These are phyloP conservation scores for Bungarus multicinctus DNA, from an alignment of 2,113 vertebrate genomes.

Conservation along the genomic window DNA sequence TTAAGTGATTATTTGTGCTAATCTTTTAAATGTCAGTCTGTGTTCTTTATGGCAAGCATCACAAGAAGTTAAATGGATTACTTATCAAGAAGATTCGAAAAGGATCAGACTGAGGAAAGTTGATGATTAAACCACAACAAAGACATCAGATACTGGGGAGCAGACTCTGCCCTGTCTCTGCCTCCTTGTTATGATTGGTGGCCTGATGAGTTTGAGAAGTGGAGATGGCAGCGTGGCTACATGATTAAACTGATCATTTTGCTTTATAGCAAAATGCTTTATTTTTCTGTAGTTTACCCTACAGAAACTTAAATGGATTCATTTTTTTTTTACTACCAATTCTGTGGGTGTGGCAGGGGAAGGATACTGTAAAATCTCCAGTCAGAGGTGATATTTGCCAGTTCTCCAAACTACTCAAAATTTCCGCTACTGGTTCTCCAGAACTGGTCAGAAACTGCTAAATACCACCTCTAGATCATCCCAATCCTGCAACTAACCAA, in stretches of 20 bases:
- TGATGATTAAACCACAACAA: not conserved
- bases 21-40: not conserved
- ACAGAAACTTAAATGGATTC: not conserved
- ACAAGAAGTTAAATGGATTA: fast-evolving
- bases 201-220: not conserved
- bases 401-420: too few species aligned
- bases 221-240: not conserved
- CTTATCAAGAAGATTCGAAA: not conserved
- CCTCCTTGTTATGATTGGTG: not conserved
- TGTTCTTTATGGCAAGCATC: not conserved
- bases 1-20: not conserved
- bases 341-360: too few species aligned
- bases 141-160: not conserved
- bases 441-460: too few species aligned
- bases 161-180: not conserved
- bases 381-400: too few species aligned
- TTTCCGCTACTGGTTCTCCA: too few species aligned
- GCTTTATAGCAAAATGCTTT: too few species aligned
- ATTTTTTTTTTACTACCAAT: too few species aligned
- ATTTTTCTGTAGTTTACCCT: too few species aligned
- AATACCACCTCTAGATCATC: not conserved
- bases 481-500: not conserved
- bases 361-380: too few species aligned
- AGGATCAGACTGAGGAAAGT: not conserved
- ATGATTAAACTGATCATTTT: not conserved